A percentile compares a stretch with the other conserved stretches of the same genome.
These are phyloP conservation scores for Calameuta pallipes DNA, from an alignment of 2,888 invertebrate species.

Conservation along the genomic window DNA sequence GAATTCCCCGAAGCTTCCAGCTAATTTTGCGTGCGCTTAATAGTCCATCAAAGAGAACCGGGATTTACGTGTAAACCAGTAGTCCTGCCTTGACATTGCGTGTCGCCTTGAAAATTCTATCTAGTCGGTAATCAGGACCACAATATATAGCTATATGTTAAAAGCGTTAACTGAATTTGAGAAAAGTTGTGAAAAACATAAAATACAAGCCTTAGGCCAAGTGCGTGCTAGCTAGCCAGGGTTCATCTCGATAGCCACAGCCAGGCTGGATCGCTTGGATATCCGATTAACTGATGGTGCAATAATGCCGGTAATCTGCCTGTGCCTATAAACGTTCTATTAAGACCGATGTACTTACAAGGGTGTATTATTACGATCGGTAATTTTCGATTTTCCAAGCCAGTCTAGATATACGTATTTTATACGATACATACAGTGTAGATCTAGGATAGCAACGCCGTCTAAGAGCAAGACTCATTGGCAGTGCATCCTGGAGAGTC, in stretches of 20 bases:
- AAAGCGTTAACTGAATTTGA: neutral
- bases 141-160: neutral
- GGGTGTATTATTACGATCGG: slow-evolving; percentile 32
- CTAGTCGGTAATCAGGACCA: neutral
- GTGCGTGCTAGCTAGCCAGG: neutral
- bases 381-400: slow-evolving; percentile 33
- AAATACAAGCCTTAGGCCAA: neutral
- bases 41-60: slow-evolving; percentile 20
- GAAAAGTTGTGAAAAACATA: neutral
- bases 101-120: slow-evolving; percentile 14
- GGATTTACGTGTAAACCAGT: slow-evolving; percentile 23
- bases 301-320: slow-evolving; percentile 4
- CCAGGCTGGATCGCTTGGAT: neutral
- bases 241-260: neutral
- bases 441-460: slow-evolving; percentile 3
- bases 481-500: neutral
- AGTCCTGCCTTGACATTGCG: slow-evolving; percentile 25
- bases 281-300: slow-evolving; percentile 5
- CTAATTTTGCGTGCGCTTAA: slow-evolving; percentile 37
- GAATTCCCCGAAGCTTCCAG: neutral
- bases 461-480: neutral
- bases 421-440: neutral
- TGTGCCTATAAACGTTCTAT: slow-evolving; percentile 13
- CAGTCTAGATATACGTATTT: neutral
- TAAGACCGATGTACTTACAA: slow-evolving; percentile 22